Evolutionary conservation across 2,113 vertebrate genomes (phyloP).

Genomic region (Apteryx mantelli): DNA sequence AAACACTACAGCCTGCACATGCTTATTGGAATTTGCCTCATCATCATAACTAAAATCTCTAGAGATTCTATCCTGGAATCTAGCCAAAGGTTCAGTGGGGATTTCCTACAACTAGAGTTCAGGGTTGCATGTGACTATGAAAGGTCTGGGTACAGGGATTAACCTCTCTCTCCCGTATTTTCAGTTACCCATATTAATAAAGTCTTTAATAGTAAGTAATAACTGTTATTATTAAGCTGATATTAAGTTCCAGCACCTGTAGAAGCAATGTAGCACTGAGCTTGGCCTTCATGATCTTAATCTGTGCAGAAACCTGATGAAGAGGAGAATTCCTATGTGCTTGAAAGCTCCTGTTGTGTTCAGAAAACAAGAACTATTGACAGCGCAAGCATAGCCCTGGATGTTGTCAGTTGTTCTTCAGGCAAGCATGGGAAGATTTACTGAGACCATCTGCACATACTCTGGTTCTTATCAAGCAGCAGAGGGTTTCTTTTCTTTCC

Average conservation of each 20-base stretch:
- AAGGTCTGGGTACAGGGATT: background rate
- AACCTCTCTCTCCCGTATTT: background rate
- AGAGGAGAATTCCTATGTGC: background rate
- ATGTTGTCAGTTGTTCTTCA: background rate
- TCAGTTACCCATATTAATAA: background rate
- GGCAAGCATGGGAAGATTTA: background rate
- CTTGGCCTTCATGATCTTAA: background rate
- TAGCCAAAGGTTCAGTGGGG: background rate
- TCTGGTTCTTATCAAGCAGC: conserved; percentile 46
- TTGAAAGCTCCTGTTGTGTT: background rate
- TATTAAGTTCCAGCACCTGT: background rate
- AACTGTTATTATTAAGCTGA: background rate
- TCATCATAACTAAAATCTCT: background rate
- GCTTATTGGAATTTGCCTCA: background rate
- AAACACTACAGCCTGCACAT: background rate
- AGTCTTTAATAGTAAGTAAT: background rate
- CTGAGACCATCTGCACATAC: background rate
- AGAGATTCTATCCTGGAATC: background rate
- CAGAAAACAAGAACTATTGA: background rate
- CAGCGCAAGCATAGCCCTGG: background rate
- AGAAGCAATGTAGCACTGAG: background rate
- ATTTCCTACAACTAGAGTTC: background rate
- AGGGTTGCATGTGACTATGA: background rate
- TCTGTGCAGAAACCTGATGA: background rate
- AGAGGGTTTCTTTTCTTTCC: background rate